phyloP scores from a whole-genome alignment of 1,140 invertebrate species.

The Conus ventricosus region DNA sequence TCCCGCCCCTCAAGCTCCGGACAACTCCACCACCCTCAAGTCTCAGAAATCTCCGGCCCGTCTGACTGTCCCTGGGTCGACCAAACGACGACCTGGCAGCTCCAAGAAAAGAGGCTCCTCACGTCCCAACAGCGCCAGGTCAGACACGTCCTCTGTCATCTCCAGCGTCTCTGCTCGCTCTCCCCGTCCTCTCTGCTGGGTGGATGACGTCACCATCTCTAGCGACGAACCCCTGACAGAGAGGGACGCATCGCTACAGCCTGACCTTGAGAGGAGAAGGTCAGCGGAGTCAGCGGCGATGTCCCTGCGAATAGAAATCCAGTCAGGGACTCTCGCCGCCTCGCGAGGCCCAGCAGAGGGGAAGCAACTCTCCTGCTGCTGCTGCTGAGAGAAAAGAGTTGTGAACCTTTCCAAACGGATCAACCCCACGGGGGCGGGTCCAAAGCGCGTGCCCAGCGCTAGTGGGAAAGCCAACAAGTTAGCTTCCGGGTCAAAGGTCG shows the following conservation, averaged over 20 bases:
- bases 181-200: slow-evolving; percentile 35
- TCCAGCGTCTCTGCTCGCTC: not conserved
- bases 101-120: not conserved
- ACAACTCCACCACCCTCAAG: not conserved
- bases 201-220: slow-evolving; percentile 47
- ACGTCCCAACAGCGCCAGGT: not conserved
- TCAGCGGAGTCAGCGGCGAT: not conserved
- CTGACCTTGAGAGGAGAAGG: not conserved
- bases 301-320: not conserved
- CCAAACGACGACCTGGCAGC: not conserved
- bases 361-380: not conserved
- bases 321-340: not conserved
- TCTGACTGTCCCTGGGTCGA: not conserved
- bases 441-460: not conserved
- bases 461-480: not conserved
- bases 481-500: not conserved
- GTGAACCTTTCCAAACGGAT: not conserved
- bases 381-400: not conserved
- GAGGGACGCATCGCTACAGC: not conserved
- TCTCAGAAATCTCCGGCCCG: not conserved
- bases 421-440: not conserved
- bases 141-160: not conserved
- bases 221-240: slow-evolving; percentile 20
- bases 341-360: not conserved
- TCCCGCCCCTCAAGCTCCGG: not conserved